A percentile compares a stretch with the other conserved stretches of the same genome.
These are phyloP conservation scores for Clinocottus analis DNA, from an alignment of 2,113 vertebrate genomes.

Conservation along the genomic window DNA sequence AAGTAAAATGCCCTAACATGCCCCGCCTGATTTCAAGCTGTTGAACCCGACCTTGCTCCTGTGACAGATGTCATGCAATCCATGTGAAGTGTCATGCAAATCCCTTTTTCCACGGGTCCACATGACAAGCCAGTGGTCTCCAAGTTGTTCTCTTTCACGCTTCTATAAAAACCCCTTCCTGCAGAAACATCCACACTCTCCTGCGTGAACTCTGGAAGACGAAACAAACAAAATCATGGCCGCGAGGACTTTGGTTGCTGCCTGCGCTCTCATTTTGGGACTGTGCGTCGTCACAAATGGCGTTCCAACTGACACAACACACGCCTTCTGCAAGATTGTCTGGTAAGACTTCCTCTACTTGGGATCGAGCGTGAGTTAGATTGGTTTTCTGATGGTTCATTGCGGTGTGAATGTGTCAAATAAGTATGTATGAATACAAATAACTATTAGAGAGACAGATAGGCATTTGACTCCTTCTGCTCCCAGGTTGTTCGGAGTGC, in stretches of 20 bases:
- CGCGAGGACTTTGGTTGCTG: slow-evolving; percentile 26
- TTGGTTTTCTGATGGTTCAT: not conserved
- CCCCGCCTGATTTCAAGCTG: not conserved
- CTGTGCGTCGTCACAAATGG: slow-evolving; percentile 32
- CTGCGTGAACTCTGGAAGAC: slow-evolving; percentile 3
- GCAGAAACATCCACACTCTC: not conserved
- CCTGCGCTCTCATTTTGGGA: slow-evolving; percentile 45
- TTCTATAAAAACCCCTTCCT: slow-evolving; percentile 29
- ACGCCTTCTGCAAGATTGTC: slow-evolving; percentile 64
- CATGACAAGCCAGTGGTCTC: slow-evolving; percentile 48
- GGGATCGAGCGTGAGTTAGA: not conserved
- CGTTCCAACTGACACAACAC: not conserved
- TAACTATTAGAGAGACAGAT: not conserved
- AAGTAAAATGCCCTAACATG: not conserved
- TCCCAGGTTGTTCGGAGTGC: slow-evolving; percentile 61
- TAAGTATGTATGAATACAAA: not conserved
- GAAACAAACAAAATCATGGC: slow-evolving; percentile 44
- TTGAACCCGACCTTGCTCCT: not conserved
- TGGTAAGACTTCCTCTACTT: slow-evolving; percentile 54
- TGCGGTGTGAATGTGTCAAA: not conserved
- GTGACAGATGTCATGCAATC: slow-evolving; percentile 6
- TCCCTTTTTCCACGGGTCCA: slow-evolving; percentile 51
- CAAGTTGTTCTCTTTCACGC: not conserved
- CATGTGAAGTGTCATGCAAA: slow-evolving; percentile 46
- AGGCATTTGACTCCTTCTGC: slow-evolving; percentile 2